phyloP scores from a whole-genome alignment of 2,113 vertebrate species.

The Mellivora capensis region DNA sequence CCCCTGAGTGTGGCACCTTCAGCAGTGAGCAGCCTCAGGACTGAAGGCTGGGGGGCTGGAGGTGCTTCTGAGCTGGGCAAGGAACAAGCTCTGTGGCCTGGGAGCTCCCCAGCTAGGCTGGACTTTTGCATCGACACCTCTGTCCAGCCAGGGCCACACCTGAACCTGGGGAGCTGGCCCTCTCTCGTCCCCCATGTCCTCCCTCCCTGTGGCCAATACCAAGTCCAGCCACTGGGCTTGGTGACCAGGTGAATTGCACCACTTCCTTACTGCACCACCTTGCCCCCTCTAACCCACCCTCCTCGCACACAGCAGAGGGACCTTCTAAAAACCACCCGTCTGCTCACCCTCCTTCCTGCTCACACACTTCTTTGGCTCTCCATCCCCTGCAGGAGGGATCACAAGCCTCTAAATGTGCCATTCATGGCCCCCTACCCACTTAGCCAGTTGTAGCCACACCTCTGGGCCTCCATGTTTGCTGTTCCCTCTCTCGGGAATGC shows the following conservation, averaged over 20 bases:
- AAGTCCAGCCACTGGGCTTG: not conserved
- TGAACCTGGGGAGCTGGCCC: too few species aligned
- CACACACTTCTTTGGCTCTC: not conserved
- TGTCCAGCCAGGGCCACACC: rapidly evolving
- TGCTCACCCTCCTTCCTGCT: not conserved
- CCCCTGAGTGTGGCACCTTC: not conserved
- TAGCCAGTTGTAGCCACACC: not conserved
- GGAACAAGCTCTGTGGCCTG: too few species aligned
- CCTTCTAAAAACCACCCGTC: not conserved
- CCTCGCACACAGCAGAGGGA: not conserved
- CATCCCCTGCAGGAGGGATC: not conserved
- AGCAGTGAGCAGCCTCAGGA: not conserved
- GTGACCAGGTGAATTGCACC: not conserved
- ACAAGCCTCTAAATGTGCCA: rapidly evolving
- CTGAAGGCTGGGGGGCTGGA: too few species aligned
- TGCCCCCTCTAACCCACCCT: not conserved
- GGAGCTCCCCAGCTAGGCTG: not conserved
- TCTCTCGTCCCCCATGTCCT: rapidly evolving
- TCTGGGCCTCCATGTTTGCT: not conserved
- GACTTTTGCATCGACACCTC: rapidly evolving
- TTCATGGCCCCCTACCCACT: not conserved
- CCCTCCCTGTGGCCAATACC: not conserved
- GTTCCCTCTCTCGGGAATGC: not conserved
- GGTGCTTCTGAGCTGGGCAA: not conserved
- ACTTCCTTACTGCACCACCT: not conserved